Conservation (phyloP, 2,797 vertebrate species). For the Enteromius radiatus region DNA sequence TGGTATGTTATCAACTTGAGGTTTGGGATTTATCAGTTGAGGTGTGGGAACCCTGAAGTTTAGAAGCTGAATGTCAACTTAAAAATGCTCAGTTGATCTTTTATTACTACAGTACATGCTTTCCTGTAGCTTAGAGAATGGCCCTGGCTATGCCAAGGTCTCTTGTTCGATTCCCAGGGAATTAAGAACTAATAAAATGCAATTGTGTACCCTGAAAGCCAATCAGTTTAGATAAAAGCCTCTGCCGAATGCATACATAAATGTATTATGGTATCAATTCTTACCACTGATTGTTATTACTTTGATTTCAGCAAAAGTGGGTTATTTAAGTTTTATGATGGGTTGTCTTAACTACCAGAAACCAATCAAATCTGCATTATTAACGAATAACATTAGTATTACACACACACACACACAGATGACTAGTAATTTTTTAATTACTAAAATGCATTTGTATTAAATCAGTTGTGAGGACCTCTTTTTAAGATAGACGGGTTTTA, state of each 20-base stretch:
- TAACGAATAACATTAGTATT: too few relatives aligned
- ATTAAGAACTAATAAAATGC: not conserved
- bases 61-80: not conserved
- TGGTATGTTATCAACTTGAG: not conserved
- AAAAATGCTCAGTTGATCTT: not conserved
- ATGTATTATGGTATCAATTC: not conserved
- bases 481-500: not conserved
- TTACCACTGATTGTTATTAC: not conserved
- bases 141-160: not conserved
- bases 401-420: too few relatives aligned
- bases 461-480: not conserved
- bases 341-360: not conserved
- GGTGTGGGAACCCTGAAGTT: conserved; percentile 5
- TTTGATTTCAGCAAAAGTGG: not conserved
- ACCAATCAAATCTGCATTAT: not conserved
- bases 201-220: not conserved
- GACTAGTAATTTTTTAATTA: too few relatives aligned
- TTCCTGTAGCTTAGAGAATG: not conserved
- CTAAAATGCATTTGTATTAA: not conserved
- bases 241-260: not conserved
- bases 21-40: too few relatives aligned
- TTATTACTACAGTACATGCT: not conserved
- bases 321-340: not conserved
- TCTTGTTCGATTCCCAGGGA: not conserved
- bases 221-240: not conserved